Evolutionary conservation across 2,888 invertebrate genomes (phyloP).

Genomic region (Heliothis peltigera): DNA sequence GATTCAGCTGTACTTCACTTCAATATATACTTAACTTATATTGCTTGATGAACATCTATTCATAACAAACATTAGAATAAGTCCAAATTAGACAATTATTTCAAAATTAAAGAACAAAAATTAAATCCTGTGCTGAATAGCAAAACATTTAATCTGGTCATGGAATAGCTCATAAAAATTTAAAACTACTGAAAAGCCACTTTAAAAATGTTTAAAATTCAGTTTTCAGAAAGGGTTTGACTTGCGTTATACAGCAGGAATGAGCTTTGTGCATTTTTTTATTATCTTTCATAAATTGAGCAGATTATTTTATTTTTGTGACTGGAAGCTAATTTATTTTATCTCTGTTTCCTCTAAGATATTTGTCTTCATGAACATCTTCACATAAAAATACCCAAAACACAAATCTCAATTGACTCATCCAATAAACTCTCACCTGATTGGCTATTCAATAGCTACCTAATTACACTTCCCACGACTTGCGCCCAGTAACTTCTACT

Average conservation of each 20-base stretch:
- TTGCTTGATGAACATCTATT: no score
- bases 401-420: background rate
- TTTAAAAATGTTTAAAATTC: slow-evolving; percentile 38
- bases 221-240: slow-evolving; percentile 23
- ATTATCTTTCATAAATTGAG: background rate
- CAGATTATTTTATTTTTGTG: background rate
- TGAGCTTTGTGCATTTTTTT: slow-evolving; percentile 19
- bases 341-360: background rate
- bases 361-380: background rate
- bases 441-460: slow-evolving; percentile 32
- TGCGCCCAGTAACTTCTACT: slow-evolving; percentile 31
- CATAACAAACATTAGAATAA: no score
- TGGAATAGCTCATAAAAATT: slow-evolving; percentile 29
- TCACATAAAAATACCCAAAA: background rate
- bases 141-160: slow-evolving; percentile 8
- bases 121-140: slow-evolving; percentile 2
- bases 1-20: no score
- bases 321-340: background rate
- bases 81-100: background rate
- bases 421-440: slow-evolving; percentile 1
- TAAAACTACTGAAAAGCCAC: slow-evolving; percentile 32
- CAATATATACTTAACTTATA: no score
- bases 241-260: background rate
- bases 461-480: slow-evolving; percentile 35
- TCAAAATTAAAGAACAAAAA: background rate